phyloP scores from a whole-genome alignment of 2,113 vertebrate genomes.

The Hassar affinis region DNA sequence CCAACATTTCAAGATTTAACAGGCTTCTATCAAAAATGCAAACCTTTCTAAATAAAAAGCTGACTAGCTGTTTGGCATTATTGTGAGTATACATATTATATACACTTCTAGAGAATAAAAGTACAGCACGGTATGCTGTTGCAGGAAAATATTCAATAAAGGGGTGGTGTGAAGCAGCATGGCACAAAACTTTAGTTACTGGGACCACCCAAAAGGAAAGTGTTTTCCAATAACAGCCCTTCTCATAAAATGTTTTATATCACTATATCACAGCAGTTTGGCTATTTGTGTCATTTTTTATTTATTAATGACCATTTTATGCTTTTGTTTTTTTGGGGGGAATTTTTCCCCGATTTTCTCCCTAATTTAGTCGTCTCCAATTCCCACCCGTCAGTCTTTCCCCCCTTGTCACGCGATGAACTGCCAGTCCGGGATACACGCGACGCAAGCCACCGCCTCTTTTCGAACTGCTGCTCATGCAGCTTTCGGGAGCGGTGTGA shows the following conservation, averaged over 20 bases:
- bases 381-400: too few species aligned
- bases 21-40: not conserved
- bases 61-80: not conserved
- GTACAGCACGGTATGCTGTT: not conserved
- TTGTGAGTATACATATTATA: not conserved
- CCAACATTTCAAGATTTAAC: conserved; percentile 2
- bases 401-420: too few species aligned
- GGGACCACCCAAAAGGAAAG: not conserved
- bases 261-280: not conserved
- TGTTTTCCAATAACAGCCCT: not conserved
- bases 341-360: too few species aligned
- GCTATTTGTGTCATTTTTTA: not conserved
- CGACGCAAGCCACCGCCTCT: too few species aligned
- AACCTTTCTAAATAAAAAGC: not conserved
- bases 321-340: too few species aligned
- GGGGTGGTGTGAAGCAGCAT: not conserved
- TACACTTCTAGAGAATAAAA: not conserved
- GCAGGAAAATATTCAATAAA: too few species aligned
- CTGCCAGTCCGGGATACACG: too few species aligned
- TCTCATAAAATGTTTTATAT: not conserved
- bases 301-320: not conserved
- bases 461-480: too few species aligned
- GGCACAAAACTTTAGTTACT: not conserved
- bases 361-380: too few species aligned
- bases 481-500: too few species aligned